These are phyloP conservation scores for Spatulosminthurus flaviceps DNA, from an alignment of 2,888 invertebrate genomes.

Conservation along the genomic window DNA sequence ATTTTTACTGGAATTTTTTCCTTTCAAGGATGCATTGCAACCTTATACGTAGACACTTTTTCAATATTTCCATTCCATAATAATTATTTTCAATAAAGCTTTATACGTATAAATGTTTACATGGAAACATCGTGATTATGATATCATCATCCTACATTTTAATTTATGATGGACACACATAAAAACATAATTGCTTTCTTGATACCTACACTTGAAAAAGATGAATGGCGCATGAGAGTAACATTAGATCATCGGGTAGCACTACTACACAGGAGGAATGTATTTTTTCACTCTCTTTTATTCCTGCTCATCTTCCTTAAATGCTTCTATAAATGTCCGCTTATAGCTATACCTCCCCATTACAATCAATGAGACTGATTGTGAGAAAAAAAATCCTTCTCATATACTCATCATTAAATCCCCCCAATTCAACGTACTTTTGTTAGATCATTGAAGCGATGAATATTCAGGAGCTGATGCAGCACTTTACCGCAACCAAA, in stretches of 20 bases:
- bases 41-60: constrained; percentile 20
- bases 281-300: not conserved
- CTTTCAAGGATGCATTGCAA: constrained; percentile 35
- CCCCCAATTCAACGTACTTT: not conserved
- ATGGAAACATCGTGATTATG: constrained; percentile 36
- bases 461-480: constrained; percentile 11
- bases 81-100: constrained; percentile 16
- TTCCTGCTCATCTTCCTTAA: constrained; percentile 4
- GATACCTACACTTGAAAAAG: constrained; percentile 15
- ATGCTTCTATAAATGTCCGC: not conserved
- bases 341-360: no score
- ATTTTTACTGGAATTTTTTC: constrained; percentile 45
- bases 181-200: constrained; percentile 39
- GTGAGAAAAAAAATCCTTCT: not conserved
- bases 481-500: constrained; percentile 16
- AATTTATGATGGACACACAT: constrained; percentile 40
- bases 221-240: not conserved
- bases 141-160: constrained; percentile 43
- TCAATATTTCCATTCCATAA: not conserved
- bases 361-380: not conserved
- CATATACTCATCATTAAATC: not conserved
- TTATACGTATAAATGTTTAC: not conserved
- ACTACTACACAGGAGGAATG: not conserved
- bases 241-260: not conserved
- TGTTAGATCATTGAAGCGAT: not conserved